These are phyloP conservation scores for Rotaria socialis DNA, from an alignment of 2,888 invertebrate species.

Conservation along the genomic window DNA sequence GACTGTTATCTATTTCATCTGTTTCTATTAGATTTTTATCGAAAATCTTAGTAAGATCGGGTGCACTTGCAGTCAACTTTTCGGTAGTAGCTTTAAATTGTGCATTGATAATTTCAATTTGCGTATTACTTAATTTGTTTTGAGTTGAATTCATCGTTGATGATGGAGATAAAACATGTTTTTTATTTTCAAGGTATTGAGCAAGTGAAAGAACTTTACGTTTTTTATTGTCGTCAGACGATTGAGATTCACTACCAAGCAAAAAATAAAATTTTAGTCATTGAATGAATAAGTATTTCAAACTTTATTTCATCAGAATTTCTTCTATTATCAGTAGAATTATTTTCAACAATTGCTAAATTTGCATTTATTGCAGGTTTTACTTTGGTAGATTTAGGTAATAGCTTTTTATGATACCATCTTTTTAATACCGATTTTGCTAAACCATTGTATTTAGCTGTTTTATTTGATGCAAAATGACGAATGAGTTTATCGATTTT, in stretches of 20 bases:
- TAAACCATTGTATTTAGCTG: neutral
- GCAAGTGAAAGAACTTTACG: conserved; percentile 22
- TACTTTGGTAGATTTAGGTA: neutral
- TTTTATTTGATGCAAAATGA: neutral
- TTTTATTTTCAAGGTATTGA: neutral
- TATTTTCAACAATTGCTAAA: neutral
- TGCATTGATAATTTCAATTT: neutral
- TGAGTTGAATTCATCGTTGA: neutral
- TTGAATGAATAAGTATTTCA: neutral
- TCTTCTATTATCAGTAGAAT: too few species aligned
- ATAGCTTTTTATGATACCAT: neutral
- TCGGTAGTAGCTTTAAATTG: conserved; percentile 9
- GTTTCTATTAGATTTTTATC: neutral
- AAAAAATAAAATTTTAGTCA: neutral
- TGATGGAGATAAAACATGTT: neutral
- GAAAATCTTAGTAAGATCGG: neutral
- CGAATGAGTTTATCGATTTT: neutral
- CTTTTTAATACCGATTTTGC: neutral
- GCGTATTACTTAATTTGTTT: neutral
- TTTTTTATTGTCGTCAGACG: neutral
- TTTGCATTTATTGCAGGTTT: neutral
- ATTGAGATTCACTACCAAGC: neutral
- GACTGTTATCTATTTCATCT: neutral
- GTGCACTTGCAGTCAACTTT: neutral
- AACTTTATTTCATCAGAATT: neutral